These are phyloP conservation scores for Hofmannophila pseudospretella DNA, from an alignment of 2,888 invertebrate genomes.

Conservation along the genomic window DNA sequence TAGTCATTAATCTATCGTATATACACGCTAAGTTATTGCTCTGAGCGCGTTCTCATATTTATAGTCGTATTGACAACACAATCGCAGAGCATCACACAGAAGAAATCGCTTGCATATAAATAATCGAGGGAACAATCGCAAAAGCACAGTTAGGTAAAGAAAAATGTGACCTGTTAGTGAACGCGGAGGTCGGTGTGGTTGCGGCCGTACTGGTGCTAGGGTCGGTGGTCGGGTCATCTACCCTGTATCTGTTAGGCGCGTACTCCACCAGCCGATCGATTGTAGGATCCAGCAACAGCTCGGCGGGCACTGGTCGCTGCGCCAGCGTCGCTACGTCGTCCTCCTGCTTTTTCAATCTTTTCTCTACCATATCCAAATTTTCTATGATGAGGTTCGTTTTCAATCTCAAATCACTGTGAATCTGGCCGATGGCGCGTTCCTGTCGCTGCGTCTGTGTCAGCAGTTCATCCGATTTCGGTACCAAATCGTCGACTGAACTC, in stretches of 20 bases:
- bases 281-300: slow-evolving; percentile 84
- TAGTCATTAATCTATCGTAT: slow-evolving; percentile 33
- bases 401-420: slow-evolving; percentile 87
- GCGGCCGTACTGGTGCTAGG: slow-evolving; percentile 56
- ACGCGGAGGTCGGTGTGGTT: slow-evolving; percentile 43
- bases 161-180: slow-evolving; percentile 64
- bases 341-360: slow-evolving; percentile 89
- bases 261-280: slow-evolving; percentile 89
- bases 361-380: slow-evolving; percentile 91
- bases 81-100: slow-evolving; percentile 31
- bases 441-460: slow-evolving; percentile 91
- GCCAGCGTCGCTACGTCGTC: slow-evolving; percentile 88
- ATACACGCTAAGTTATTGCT: too few relatives aligned
- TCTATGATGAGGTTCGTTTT: slow-evolving; percentile 93
- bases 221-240: slow-evolving; percentile 58
- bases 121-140: slow-evolving; percentile 30
- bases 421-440: slow-evolving; percentile 91
- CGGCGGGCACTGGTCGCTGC: slow-evolving; percentile 85
- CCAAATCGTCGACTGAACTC: slow-evolving; percentile 89
- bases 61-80: slow-evolving; percentile 14
- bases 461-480: slow-evolving; percentile 91
- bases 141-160: slow-evolving; percentile 32
- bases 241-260: slow-evolving; percentile 82
- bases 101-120: slow-evolving; percentile 23
- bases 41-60: slow-evolving; percentile 18